Percentiles rank a stretch among this genome's conserved stretches.
Evolutionary conservation across 2,888 invertebrate species (phyloP).

Genomic region (Drosophila phalerata): DNA sequence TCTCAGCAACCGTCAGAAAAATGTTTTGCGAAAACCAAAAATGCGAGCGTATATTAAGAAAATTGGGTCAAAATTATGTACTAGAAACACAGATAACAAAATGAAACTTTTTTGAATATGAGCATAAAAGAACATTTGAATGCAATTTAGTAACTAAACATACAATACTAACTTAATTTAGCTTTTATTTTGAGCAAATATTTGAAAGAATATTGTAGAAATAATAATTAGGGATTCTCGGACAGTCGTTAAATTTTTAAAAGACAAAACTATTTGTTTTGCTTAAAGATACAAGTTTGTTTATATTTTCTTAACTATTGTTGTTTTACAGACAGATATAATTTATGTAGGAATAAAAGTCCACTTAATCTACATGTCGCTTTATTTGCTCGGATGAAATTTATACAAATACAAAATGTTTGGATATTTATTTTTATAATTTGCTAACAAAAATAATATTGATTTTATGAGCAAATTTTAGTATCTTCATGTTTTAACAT

Average conservation of each 20-base stretch:
- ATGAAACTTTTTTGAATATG: neutral
- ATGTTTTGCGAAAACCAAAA: slow-evolving; percentile 36
- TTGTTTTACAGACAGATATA: neutral
- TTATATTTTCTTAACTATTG: neutral
- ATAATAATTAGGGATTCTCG: neutral
- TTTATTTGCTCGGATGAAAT: neutral
- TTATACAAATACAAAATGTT: neutral
- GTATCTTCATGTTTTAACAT: neutral
- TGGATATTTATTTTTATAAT: neutral
- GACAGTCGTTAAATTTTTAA: neutral
- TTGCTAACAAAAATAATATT: neutral
- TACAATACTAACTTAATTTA: neutral
- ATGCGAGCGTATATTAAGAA: slow-evolving; percentile 41
- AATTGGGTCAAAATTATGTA: slow-evolving; percentile 72
- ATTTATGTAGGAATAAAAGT: slow-evolving; percentile 1
- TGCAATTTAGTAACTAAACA: neutral
- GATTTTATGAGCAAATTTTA: neutral
- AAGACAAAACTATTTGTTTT: neutral
- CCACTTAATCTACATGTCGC: neutral
- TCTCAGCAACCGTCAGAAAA: slow-evolving; percentile 42
- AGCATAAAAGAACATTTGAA: neutral
- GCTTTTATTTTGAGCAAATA: neutral
- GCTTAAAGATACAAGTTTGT: neutral
- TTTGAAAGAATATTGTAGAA: neutral
- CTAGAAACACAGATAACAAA: slow-evolving; percentile 39